phyloP scores from a whole-genome alignment of 2,797 vertebrate genomes.

The Atherinosoma microstoma region DNA sequence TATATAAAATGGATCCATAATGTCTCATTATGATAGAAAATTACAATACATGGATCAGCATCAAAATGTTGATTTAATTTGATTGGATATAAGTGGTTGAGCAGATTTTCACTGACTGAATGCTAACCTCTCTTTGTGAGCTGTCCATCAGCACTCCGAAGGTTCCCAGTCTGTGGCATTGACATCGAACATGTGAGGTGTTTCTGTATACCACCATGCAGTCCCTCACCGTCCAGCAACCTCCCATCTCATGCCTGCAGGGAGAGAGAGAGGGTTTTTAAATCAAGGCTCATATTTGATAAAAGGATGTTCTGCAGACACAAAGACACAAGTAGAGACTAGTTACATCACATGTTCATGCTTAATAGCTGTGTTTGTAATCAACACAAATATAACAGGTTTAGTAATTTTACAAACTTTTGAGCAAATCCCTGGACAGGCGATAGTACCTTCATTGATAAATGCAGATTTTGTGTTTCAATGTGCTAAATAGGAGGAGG shows the following conservation, averaged over 20 bases:
- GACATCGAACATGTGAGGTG: constrained; percentile 94
- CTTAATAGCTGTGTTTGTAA: not conserved
- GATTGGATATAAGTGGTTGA: not conserved
- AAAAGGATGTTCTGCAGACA: not conserved
- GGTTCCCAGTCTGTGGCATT: constrained; percentile 94
- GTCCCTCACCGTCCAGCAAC: constrained; percentile 94
- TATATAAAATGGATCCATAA: not conserved
- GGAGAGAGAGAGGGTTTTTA: not conserved
- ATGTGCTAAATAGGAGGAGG: not conserved
- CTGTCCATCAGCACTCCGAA: constrained; percentile 98
- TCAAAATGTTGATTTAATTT: not conserved
- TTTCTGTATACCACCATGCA: constrained; percentile 97
- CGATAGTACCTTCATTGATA: not conserved
- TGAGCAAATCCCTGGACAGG: not conserved
- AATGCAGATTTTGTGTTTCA: not conserved
- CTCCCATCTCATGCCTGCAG: constrained; percentile 74
- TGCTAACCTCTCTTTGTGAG: constrained; percentile 93
- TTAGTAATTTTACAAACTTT: not conserved
- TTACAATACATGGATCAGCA: not conserved
- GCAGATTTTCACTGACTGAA: constrained; percentile 5
- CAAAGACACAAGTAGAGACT: not conserved
- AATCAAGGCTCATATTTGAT: not conserved
- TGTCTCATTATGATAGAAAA: not conserved
- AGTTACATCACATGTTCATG: not conserved
- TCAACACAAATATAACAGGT: not conserved